These are phyloP conservation scores for Drosophila picticornis DNA, from an alignment of 2,888 invertebrate genomes.

Conservation along the genomic window DNA sequence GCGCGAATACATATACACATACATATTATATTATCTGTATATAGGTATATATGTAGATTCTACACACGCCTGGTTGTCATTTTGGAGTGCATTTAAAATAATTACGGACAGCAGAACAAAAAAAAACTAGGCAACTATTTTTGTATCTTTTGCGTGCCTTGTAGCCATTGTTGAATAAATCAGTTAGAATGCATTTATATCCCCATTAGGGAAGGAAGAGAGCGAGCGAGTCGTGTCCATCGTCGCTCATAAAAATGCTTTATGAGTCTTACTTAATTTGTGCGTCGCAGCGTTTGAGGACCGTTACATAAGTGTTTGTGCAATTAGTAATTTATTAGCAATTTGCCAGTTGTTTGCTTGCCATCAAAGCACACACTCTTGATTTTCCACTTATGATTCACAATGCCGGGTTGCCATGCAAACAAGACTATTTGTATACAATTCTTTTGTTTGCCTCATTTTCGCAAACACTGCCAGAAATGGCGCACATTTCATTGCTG, in stretches of 20 bases:
- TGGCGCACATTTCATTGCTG: conserved; percentile 19
- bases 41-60: not conserved
- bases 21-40: not conserved
- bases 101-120: conserved; percentile 47
- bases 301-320: conserved; percentile 66
- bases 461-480: conserved; percentile 28
- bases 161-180: conserved; percentile 58
- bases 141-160: conserved; percentile 19
- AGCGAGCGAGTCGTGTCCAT: not conserved
- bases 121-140: conserved; percentile 24
- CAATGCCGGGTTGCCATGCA: conserved; percentile 6
- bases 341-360: conserved; percentile 39
- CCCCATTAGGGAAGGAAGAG: not conserved
- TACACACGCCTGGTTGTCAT: conserved; percentile 4
- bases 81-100: conserved; percentile 59
- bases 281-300: conserved; percentile 33
- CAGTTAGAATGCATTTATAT: conserved; percentile 37
- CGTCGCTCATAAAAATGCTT: conserved; percentile 54
- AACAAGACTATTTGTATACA: conserved; percentile 25
- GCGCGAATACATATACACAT: not conserved
- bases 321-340: conserved; percentile 72
- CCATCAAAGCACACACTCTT: conserved; percentile 27
- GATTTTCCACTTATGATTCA: conserved; percentile 18
- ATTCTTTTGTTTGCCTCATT: conserved; percentile 21
- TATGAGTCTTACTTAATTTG: conserved; percentile 59